Evolutionary conservation across 2,888 invertebrate genomes (phyloP).

Genomic region (Drosophila niveifrons): DNA sequence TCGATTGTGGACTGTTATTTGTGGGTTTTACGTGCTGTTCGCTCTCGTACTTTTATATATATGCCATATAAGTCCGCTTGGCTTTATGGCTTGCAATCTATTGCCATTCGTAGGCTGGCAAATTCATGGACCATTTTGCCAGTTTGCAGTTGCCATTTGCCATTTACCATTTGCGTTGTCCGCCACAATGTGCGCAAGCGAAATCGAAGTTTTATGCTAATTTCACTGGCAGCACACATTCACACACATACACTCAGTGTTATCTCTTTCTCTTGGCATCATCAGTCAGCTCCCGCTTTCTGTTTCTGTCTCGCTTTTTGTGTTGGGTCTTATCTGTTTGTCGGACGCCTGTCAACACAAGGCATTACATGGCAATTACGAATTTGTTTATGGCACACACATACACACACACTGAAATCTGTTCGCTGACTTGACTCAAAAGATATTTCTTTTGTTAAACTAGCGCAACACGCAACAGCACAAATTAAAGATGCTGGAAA

Average conservation of each 20-base stretch:
- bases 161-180: constrained; percentile 41
- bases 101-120: constrained; percentile 72
- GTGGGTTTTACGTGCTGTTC: constrained; percentile 19
- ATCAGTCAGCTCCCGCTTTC: constrained; percentile 20
- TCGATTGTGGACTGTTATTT: neutral
- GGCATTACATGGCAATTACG: constrained; percentile 82
- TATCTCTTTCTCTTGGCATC: constrained; percentile 20
- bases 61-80: constrained; percentile 45
- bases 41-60: constrained; percentile 14
- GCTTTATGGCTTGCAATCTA: constrained; percentile 74
- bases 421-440: constrained; percentile 23
- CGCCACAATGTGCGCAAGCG: constrained; percentile 61
- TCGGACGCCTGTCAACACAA: constrained; percentile 77
- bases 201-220: constrained; percentile 81
- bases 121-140: constrained; percentile 44
- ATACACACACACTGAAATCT: constrained; percentile 36
- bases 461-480: neutral
- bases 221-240: constrained; percentile 38
- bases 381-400: constrained; percentile 73
- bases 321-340: constrained; percentile 68
- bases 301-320: constrained; percentile 15
- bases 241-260: constrained; percentile 25
- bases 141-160: constrained; percentile 27
- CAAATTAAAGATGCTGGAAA: constrained; percentile 9
- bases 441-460: constrained; percentile 17